Conservation (phyloP, 2,888 invertebrate species). For the Ethmia dodecea region DNA sequence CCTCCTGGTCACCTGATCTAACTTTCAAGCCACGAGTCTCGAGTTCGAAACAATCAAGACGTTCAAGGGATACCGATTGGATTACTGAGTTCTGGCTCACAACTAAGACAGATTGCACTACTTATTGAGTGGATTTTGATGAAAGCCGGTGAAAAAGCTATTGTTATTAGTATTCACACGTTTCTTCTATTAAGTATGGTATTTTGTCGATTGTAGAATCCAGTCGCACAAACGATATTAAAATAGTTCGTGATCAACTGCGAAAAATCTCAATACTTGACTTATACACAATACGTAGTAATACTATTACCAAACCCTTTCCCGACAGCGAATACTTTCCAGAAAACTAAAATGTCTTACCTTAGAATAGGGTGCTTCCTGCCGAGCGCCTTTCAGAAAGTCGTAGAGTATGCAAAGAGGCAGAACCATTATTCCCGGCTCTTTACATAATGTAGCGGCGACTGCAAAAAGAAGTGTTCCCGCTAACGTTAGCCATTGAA, state of each 20-base stretch:
- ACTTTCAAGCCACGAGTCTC: slow-evolving; percentile 57
- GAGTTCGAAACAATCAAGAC: slow-evolving; percentile 60
- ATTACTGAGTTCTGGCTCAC: slow-evolving; percentile 39
- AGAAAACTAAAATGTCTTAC: slow-evolving; percentile 44
- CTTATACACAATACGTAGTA: slow-evolving; percentile 29
- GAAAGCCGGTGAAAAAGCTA: too few species aligned
- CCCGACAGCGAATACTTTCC: slow-evolving; percentile 9
- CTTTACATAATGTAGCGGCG: slow-evolving; percentile 94
- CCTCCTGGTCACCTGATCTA: slow-evolving; percentile 30
- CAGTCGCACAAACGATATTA: too few species aligned
- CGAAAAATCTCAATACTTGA: slow-evolving; percentile 34
- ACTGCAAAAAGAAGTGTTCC: slow-evolving; percentile 81
- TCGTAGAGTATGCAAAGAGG: slow-evolving; percentile 94
- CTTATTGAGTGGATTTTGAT: too few species aligned
- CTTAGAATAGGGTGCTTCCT: slow-evolving; percentile 73
- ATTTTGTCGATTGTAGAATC: too few species aligned
- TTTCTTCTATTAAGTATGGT: too few species aligned
- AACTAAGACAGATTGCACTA: slow-evolving; percentile 32
- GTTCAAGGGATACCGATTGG: slow-evolving; percentile 48
- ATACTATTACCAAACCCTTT: slow-evolving; percentile 21
- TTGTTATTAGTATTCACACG: too few species aligned
- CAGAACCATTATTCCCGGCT: slow-evolving; percentile 95
- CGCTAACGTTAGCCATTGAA: slow-evolving; percentile 78
- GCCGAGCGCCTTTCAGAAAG: slow-evolving; percentile 78
- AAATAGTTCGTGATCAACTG: too few species aligned